phyloP scores from a whole-genome alignment of 1,140 invertebrate genomes.

The Drosophila sturtevanti region DNA sequence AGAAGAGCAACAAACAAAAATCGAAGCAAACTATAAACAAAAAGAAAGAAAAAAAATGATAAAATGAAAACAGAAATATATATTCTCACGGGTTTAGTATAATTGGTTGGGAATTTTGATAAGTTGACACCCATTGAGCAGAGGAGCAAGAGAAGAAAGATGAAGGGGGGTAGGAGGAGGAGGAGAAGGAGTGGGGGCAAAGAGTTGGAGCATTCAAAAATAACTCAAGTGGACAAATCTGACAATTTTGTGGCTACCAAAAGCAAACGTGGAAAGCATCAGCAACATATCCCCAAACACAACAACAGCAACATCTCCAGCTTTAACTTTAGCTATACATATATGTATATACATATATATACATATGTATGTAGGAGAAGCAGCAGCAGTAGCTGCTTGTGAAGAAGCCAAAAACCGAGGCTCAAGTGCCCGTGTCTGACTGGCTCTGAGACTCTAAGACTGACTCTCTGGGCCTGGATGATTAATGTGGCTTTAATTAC shows the following conservation, averaged over 20 bases:
- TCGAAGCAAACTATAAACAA: slow-evolving; percentile 32
- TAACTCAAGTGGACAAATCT: slow-evolving; percentile 81
- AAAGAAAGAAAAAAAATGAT: slow-evolving; percentile 14
- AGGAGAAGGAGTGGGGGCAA: slow-evolving; percentile 11
- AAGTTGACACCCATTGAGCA: slow-evolving; percentile 61
- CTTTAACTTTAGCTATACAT: no score
- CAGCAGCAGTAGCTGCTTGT: slow-evolving; percentile 20
- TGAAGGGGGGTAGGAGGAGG: not conserved
- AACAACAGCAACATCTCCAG: slow-evolving; percentile 15
- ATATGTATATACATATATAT: no score
- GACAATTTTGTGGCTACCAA: slow-evolving; percentile 81
- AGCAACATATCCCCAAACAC: slow-evolving; percentile 30
- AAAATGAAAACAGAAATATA: slow-evolving; percentile 19
- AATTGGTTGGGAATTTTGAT: slow-evolving; percentile 71
- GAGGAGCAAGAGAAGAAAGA: not conserved
- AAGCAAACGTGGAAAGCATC: slow-evolving; percentile 46
- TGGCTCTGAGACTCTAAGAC: slow-evolving; percentile 10
- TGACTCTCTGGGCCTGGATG: slow-evolving; percentile 45
- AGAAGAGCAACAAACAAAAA: slow-evolving; percentile 40
- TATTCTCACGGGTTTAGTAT: slow-evolving; percentile 77
- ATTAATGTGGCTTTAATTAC: slow-evolving; percentile 81
- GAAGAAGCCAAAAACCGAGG: slow-evolving; percentile 18
- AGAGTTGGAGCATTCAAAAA: slow-evolving; percentile 67
- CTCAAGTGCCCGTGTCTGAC: slow-evolving; percentile 58
- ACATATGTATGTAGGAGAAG: no score